Conservation (phyloP, 37 sponge, comb jelly and placozoan species). For the Aphrocallistes beatrix region DNA sequence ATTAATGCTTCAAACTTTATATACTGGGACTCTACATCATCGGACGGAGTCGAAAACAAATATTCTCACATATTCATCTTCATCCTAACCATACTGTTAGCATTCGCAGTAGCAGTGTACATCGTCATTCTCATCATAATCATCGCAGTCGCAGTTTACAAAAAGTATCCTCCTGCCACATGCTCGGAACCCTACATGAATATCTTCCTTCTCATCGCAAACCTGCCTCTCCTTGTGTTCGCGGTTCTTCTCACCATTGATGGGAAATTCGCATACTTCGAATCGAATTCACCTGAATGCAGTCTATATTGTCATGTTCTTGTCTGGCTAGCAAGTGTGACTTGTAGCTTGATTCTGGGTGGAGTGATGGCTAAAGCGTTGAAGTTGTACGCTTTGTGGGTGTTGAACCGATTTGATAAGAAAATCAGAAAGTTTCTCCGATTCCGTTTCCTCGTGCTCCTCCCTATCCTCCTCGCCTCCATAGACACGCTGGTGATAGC, state of each 20-base stretch:
- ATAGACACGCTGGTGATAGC: neutral
- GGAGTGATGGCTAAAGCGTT: neutral
- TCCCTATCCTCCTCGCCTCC: neutral
- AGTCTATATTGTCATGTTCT: neutral
- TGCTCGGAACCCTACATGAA: neutral
- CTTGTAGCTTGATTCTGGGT: neutral
- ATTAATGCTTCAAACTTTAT: neutral
- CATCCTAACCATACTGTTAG: neutral
- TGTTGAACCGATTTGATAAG: neutral
- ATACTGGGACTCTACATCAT: neutral
- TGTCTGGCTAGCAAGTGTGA: neutral
- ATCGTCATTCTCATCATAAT: neutral
- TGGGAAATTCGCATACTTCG: neutral
- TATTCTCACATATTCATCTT: neutral
- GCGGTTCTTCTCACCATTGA: neutral
- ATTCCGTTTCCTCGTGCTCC: neutral
- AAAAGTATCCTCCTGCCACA: neutral
- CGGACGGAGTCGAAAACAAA: neutral
- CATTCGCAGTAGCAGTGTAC: neutral
- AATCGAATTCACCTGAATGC: neutral
- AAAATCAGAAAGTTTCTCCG: neutral
- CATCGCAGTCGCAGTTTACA: neutral
- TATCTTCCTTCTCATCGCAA: neutral
- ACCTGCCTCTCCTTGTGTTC: neutral
- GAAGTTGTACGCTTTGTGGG: slow-evolving; percentile 5